Conservation (phyloP, 1,140 invertebrate species). For the Pachypsylla venusta region DNA sequence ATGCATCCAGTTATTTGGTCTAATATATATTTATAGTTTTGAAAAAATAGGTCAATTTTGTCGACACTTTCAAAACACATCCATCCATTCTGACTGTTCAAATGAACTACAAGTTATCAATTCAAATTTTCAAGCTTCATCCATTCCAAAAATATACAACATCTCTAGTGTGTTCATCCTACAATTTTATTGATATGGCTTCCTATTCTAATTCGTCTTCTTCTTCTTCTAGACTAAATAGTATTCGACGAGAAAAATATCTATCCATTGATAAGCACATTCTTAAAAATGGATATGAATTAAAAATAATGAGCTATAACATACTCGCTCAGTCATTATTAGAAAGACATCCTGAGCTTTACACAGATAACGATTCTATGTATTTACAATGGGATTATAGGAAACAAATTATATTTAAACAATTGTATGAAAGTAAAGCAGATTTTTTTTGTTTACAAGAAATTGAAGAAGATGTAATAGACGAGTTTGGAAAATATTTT, state of each 20-base stretch:
- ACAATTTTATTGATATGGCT: no score
- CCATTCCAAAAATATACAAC: no score
- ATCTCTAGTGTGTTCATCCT: no score
- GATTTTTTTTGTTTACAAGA: constrained; percentile 79
- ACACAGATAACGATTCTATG: constrained; percentile 40
- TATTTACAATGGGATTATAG: constrained; percentile 55
- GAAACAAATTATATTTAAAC: constrained; percentile 45
- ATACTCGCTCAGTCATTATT: constrained; percentile 71
- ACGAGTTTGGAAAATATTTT: constrained; percentile 40
- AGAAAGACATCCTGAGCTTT: constrained; percentile 56
- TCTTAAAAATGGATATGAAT: background rate
- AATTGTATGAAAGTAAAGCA: constrained; percentile 50
- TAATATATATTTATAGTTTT: no score
- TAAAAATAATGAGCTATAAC: constrained; percentile 45
- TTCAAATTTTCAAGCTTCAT: constrained; percentile 4
- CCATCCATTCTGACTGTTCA: no score
- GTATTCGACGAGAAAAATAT: background rate
- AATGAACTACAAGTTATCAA: constrained; percentile 2
- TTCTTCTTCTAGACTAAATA: no score
- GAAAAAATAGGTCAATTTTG: no score
- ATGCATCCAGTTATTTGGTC: no score
- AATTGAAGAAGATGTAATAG: constrained; percentile 61
- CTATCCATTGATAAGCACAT: background rate
- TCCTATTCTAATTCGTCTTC: no score
- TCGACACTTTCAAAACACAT: no score